Percentiles rank a stretch among this genome's conserved stretches.
Conservation (phyloP, 2,113 vertebrate genomes). For the Castor canadensis region DNA sequence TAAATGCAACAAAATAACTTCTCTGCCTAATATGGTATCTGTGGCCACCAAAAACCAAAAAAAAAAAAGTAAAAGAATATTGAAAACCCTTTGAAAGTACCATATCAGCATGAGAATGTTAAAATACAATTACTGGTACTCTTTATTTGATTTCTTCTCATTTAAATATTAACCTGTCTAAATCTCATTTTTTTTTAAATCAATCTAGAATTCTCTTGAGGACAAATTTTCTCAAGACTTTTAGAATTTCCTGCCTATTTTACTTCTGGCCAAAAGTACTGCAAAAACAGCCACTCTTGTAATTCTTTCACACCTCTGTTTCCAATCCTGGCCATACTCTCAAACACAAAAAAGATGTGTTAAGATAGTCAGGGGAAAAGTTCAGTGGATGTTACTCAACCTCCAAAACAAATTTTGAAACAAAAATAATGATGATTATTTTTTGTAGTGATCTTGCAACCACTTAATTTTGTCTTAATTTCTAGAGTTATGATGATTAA, state of each 20-base stretch:
- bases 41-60: not conserved
- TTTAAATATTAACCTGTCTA: slow-evolving; percentile 30
- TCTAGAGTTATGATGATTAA: slow-evolving; percentile 18
- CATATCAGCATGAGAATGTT: not conserved
- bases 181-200: not conserved
- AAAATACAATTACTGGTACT: not conserved
- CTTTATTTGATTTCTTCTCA: not conserved
- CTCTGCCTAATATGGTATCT: not conserved
- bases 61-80: not conserved
- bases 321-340: slow-evolving; percentile 66
- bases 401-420: slow-evolving; percentile 54
- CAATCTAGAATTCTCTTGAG: slow-evolving; percentile 45
- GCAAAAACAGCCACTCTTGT: slow-evolving; percentile 56
- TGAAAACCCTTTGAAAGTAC: not conserved
- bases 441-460: not conserved
- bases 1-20: slow-evolving; percentile 11
- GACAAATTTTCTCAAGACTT: slow-evolving; percentile 72
- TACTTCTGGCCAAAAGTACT: slow-evolving; percentile 58
- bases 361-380: slow-evolving; percentile 65
- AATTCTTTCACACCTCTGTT: slow-evolving; percentile 73
- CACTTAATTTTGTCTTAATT: not conserved
- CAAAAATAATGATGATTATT: slow-evolving; percentile 8
- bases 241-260: slow-evolving; percentile 69
- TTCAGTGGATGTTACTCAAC: slow-evolving; percentile 53
- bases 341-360: slow-evolving; percentile 62